These are phyloP conservation scores for Meloidogyne hapla DNA, from an alignment of 1,140 invertebrate species.

Conservation along the genomic window DNA sequence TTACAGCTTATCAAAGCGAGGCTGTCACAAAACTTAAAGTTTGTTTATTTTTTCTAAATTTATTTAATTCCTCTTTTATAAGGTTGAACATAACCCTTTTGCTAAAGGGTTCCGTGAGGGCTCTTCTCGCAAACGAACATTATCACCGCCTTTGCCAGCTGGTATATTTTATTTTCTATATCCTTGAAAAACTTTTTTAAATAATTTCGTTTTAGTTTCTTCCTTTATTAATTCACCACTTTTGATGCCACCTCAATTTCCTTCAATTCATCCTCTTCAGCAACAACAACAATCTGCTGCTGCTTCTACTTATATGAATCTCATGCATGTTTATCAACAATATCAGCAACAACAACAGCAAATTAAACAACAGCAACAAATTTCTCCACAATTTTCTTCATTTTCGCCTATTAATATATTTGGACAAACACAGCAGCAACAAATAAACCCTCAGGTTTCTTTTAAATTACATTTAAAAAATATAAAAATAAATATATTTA, in stretches of 20 bases:
- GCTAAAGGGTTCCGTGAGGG: conserved; percentile 48
- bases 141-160: conserved; percentile 23
- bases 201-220: conserved; percentile 2
- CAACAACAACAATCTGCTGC: background rate
- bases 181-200: no score
- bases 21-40: conserved; percentile 31
- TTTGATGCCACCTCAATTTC: background rate
- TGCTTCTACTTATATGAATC: background rate
- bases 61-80: background rate
- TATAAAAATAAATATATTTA: no score
- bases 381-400: background rate
- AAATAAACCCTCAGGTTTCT: background rate
- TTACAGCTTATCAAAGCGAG: conserved; percentile 43
- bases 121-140: conserved; percentile 36
- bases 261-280: background rate
- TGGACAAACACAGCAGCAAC: background rate
- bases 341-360: background rate
- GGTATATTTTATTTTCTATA: no score
- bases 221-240: background rate
- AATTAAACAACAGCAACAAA: background rate
- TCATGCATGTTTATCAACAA: background rate
- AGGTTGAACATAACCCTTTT: conserved; percentile 36
- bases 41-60: background rate
- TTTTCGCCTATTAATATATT: conserved; percentile 3
- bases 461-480: background rate